Evolutionary conservation across 2,888 invertebrate genomes (phyloP).

Genomic region (Lagria hirta): DNA sequence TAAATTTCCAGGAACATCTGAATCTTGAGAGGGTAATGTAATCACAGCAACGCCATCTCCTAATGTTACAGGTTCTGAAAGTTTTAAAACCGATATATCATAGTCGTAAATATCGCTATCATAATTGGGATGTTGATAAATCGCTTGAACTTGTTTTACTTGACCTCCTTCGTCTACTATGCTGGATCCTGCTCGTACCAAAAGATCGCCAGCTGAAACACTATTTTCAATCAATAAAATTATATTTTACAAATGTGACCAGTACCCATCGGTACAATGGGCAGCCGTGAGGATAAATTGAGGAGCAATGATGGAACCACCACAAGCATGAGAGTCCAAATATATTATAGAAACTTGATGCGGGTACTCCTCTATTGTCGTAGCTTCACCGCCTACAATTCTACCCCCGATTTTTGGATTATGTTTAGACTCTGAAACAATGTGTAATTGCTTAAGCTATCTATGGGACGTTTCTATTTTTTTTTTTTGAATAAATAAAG

Average conservation of each 20-base stretch:
- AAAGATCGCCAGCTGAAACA: background rate
- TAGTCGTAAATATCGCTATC: constrained; percentile 55
- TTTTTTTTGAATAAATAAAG: no score
- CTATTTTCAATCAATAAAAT: no score
- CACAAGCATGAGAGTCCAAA: constrained; percentile 57
- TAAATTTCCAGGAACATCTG: constrained; percentile 47
- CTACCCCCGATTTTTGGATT: constrained; percentile 28
- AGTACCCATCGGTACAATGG: constrained; percentile 10
- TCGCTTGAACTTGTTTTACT: constrained; percentile 54
- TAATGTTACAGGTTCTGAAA: constrained; percentile 51
- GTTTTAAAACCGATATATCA: constrained; percentile 56
- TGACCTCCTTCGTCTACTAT: constrained; percentile 58
- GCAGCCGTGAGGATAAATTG: constrained; percentile 15
- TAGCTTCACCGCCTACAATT: constrained; percentile 57
- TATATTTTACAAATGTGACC: background rate
- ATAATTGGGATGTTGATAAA: constrained; percentile 56
- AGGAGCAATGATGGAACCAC: constrained; percentile 33
- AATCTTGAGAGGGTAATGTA: constrained; percentile 48
- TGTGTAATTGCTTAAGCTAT: no score
- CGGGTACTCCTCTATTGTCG: constrained; percentile 56
- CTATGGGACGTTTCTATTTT: no score
- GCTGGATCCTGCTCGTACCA: constrained; percentile 57
- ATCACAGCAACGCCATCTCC: constrained; percentile 51
- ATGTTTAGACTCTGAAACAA: no score
- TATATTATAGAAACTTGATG: constrained; percentile 59